Base-by-base conservation (phyloP, 1,140 invertebrate species). In the Forficula auricularia region DNA sequence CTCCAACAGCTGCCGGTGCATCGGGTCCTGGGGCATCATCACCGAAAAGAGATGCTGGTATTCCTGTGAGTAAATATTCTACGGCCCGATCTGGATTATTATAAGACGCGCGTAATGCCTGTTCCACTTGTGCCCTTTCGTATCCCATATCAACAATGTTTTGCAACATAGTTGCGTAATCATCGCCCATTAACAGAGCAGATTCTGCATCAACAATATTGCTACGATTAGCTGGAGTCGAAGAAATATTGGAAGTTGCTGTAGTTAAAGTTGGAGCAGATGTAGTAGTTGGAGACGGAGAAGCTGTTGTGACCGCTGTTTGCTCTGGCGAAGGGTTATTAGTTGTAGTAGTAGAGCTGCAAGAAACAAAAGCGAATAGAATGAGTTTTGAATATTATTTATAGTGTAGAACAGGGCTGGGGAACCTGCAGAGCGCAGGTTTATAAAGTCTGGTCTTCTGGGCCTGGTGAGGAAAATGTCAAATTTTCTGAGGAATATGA, bases 61-160 rank as follows among this genome's bases (percentile, higher is more conserved):
- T 88, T 42, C 86, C 86, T 49, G 75, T 88, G 51, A 98, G 73
- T 42, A 98, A 72, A 67, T 98, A 98, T 67, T 99, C 95, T 13
- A 98, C 95, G 48, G 95, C 95, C 64, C 94, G 73, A 59, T 98
- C 92, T 27, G 92, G 88, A 64, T 98, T 98, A 60, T 95, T 97
- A 62, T 85, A 98, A 57, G 90, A 95, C n/a, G 92, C 92, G 51
- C 87, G 68, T 40, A 99, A 66, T 3, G 95, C 95, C 54, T 80
- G 73, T 56, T 91, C 85, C 19, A 92, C 90, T 48, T 73, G 63
- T 20, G 67, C 63, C 43, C 72, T 59, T 40, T 77, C 77, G 62
- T 91, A 98, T 20, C 95, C 95, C 92, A 98, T 97, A 60, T 88
- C 83, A 70, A 94, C 82, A 56, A 98, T 92, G 59, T 90, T 89